Evolutionary conservation across 2,797 vertebrate genomes (phyloP).

Genomic region (Enteromius afrohamiltoni): DNA sequence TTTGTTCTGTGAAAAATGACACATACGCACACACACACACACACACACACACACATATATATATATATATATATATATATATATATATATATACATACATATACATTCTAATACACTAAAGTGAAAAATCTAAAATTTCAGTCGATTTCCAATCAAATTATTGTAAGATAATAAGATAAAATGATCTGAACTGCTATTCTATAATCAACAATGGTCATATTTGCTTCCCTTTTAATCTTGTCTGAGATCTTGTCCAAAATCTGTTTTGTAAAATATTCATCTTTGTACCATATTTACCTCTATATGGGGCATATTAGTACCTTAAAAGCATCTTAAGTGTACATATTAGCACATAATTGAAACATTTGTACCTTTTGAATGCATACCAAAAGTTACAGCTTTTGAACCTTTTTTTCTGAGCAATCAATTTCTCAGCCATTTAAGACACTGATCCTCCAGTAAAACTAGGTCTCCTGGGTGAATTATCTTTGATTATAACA

Average conservation of each 20-base stretch:
- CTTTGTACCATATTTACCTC: not conserved
- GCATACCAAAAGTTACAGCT: not conserved
- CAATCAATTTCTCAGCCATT: not conserved
- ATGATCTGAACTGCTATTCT: not conserved
- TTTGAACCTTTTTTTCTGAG: not conserved
- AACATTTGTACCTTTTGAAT: not conserved
- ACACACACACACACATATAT: too few species aligned
- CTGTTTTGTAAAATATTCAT: not conserved
- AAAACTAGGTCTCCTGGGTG: too few species aligned
- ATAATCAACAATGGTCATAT: not conserved
- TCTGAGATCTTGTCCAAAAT: too few species aligned
- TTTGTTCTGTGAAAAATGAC: too few species aligned
- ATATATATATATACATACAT: too few species aligned
- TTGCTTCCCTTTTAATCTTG: not conserved
- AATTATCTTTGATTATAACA: not conserved
- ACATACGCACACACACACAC: too few species aligned
- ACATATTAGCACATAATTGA: too few species aligned
- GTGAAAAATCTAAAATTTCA: not conserved
- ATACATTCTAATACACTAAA: too few species aligned
- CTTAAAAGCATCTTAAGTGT: too few species aligned
- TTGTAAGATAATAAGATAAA: not conserved
- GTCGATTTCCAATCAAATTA: not conserved
- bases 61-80: too few species aligned
- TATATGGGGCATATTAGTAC: not conserved
- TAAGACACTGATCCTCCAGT: not conserved